A percentile compares a stretch with the other conserved stretches of the same genome.
Conservation (phyloP, 2,113 vertebrate species). For the Verasper variegatus region DNA sequence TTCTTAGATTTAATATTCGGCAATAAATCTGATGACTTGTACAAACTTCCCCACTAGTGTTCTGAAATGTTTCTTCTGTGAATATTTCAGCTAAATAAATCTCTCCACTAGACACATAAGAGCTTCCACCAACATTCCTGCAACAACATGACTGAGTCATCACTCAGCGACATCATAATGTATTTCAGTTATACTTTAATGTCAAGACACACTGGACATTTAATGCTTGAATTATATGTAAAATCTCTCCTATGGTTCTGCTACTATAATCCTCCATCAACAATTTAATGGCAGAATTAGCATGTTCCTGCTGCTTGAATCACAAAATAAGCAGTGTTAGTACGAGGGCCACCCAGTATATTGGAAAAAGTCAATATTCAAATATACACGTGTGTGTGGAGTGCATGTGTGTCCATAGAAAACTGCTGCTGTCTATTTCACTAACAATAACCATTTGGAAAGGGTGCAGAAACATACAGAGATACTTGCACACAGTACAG, state of each 20-base stretch:
- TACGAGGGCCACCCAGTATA: neutral
- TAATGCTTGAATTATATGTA: neutral
- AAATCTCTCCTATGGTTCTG: too few relatives aligned
- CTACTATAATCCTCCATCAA: too few relatives aligned
- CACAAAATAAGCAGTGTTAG: neutral
- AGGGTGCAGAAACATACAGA: too few relatives aligned
- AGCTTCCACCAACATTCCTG: neutral
- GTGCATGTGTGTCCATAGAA: too few relatives aligned
- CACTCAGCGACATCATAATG: neutral
- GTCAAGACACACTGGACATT: neutral
- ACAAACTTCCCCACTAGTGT: neutral
- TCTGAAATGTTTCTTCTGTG: conserved; percentile 23
- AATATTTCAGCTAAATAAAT: conserved; percentile 17
- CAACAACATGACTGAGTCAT: neutral
- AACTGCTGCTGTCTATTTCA: too few relatives aligned
- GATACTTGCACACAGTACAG: too few relatives aligned
- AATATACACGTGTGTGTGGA: too few relatives aligned
- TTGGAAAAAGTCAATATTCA: too few relatives aligned
- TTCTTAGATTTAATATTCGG: neutral
- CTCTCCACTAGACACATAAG: neutral
- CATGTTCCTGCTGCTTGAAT: neutral
- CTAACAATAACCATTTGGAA: too few relatives aligned
- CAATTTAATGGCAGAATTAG: neutral
- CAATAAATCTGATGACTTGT: neutral
- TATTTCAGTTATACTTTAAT: neutral